Evolutionary conservation across 2,113 vertebrate species (phyloP), one percentile per base, ranked within the genome.

Genomic region (Perccottus glenii): DNA sequence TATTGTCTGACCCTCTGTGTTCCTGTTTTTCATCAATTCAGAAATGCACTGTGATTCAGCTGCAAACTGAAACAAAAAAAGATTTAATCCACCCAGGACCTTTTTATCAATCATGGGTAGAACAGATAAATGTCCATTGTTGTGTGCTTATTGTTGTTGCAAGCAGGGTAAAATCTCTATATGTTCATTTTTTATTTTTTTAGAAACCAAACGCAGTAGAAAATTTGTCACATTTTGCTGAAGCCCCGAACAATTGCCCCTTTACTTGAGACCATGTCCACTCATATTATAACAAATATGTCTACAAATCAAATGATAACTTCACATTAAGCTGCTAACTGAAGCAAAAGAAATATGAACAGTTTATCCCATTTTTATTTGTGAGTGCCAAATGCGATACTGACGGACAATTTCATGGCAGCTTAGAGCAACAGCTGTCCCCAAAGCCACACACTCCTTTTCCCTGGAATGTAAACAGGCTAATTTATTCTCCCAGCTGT

Each of bases 381-480:
- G 57, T n/a, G 44, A 64, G 9, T n/a, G 47, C 44, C 64, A 67
- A 75, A 73, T 75, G 8, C 81, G 82, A 72, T 80, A 84, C 57
- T 66, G 56, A 79, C 61, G 40, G 43, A 72, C 35, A 71, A 80
- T 64, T 80, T 75, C 60, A 70, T 44, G 14, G 62, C 52, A 72
- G 75, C 55, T 77, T 71, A 57, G 38, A 57, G 12, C 44, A 63
- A 58, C 78, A 69, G 56, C 58, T 74, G 49, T 55, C 59, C 42
- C 36, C 43, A 44, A 6, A 55, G 33, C 62, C 56, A 35, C 42
- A 33, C 16, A 1, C 33, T 42, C 19, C 46, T 64, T 63, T 56
- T 47, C 19, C 67, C 63, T 71, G 4, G 15, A 51, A 68, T 42
- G 58, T 59, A 73, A 78, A 74, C 58, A 19, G 47, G 7, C 33